Evolutionary conservation across 2,113 vertebrate genomes (phyloP).

Genomic region (Tachycineta bicolor): DNA sequence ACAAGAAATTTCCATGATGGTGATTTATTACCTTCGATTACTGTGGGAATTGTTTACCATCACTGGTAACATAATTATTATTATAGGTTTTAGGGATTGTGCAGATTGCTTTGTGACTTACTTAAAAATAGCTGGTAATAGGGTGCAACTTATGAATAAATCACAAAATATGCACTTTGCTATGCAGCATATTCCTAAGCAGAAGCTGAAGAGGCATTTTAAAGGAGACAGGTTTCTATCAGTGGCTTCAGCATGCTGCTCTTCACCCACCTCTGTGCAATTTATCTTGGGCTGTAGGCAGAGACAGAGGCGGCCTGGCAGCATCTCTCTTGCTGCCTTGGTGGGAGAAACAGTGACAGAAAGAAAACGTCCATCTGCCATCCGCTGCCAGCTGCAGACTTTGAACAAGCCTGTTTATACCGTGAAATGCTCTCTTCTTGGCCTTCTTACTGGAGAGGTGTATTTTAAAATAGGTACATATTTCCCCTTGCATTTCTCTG

Average conservation of each 20-base stretch:
- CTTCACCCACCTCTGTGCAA: neutral
- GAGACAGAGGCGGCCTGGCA: neutral
- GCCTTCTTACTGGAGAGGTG: neutral
- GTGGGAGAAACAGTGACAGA: neutral
- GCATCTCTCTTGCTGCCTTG: neutral
- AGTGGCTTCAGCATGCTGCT: neutral
- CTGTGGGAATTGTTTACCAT: neutral
- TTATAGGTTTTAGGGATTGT: neutral
- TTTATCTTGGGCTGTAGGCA: neutral
- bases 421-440: neutral
- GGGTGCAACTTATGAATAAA: neutral
- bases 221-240: neutral
- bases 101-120: neutral
- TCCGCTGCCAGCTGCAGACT: neutral
- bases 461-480: neutral
- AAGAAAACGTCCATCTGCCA: neutral
- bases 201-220: neutral
- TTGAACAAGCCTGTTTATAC: neutral
- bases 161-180: neutral
- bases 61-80: neutral
- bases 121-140: slow-evolving; percentile 11
- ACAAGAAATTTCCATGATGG: neutral
- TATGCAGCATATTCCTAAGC: neutral
- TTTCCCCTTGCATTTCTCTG: neutral
- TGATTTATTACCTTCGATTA: neutral